Evolutionary conservation across 2,797 vertebrate genomes (phyloP), one percentile per base, ranked within the genome.

Genomic region (Chlorospingus semifuscus): DNA sequence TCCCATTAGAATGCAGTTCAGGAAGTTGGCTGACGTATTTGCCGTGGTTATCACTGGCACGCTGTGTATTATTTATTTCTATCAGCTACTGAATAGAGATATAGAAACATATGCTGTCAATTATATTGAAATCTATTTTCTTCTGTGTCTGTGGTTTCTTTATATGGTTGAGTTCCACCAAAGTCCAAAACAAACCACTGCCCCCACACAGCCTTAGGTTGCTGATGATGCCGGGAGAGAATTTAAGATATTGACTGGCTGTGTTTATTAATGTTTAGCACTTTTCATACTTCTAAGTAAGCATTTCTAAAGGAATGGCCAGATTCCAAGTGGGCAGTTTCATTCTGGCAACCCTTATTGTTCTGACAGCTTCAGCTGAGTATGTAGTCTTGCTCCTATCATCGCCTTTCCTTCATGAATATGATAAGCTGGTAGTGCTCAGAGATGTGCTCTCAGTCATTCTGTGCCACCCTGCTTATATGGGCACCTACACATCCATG

Each of bases 11-110:
- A 96, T 94, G 91, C 94, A 88, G 16, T 95, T 95, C 91, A 94
- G 91, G 72, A 92, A 86, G 88, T 82, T 94, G 94, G 92, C 93
- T 86, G 83, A 80, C 1, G 30, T 92, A 86, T 93, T 95, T 95
- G 91, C 92, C 53, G 0, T 86, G 70, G 92, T 95, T 93, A 91
- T 96, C 91, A 36, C 69, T 94, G 87, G 66, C 93, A 91, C 11
- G 0, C 87, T 96, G 89, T 86, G 92, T 95, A 90, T 96, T 93
- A 96, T 95, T 93, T 95, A 95, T 88, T 93, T 95, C 82, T 87
- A 86, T 95, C 84, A 86, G 69, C 89, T 94, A 86, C 87, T 88
- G 76, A 92, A 91, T 92, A 93, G 87, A 95, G 93, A 95, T 92
- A 89, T 65, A 89, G 84, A 92, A 94, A 93, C 87, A 90, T 96